Evolutionary conservation across 2,797 vertebrate genomes (phyloP), one percentile per base, ranked within the genome.

Genomic region (Mastacembelus armatus): DNA sequence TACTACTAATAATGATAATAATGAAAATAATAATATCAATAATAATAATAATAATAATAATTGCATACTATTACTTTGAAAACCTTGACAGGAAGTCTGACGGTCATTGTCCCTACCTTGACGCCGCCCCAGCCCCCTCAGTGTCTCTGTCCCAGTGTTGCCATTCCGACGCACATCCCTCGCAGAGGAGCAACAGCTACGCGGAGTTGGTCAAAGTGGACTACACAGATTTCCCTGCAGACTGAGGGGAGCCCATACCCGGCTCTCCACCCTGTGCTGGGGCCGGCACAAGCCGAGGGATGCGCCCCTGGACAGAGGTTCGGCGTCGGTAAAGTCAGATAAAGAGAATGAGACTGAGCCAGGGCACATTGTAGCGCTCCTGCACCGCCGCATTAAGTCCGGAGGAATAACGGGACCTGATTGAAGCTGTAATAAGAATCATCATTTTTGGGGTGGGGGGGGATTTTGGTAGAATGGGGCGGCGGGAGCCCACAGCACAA

Each of bases 121-220:
- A 70, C 45, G 5, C 61, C 2, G 44, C 56, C 71, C 29, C 55
- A 32, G 38, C 82, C 80, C 75, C 66, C 73, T 65, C 63, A 16
- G 66, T 30, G 67, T 71, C 73, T 87, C 75, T 48, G 84, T 90
- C 83, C 80, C 83, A 48, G 44, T 71, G 70, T 86, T 91, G 88
- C 88, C 91, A 91, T 93, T 91, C 91, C 89, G 85, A 91, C 88
- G 87, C 90, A 85, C 86, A 84, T 79, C 91, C 62, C 91, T 84
- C 82, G 33, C 85, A 36, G 84, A 89, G 81, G 78, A 91, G 91
- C 93, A 93, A 91, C 92, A 93, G 92, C 91, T 78, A 77, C 57
- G 3, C 82, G 78, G 85, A 89, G 84, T 83, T 80, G 72, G 26
- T 35, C 51, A 18, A 57, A 79, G 78, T 59, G 87, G 79, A 86